Conservation (phyloP, 2,888 invertebrate species). For the Chymomyza fuscimana region DNA sequence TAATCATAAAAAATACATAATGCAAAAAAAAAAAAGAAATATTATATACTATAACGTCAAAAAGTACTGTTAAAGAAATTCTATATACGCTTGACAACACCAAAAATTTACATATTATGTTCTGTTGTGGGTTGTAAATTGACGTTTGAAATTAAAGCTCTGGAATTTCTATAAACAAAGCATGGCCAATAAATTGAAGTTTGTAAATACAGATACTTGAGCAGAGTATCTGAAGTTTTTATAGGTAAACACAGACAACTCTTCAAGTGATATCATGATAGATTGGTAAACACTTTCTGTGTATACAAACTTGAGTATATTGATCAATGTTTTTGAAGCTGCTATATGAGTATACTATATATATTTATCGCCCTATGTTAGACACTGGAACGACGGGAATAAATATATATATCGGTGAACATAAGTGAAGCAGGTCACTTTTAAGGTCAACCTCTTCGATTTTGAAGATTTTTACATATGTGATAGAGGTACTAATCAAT, state of each 20-base stretch:
- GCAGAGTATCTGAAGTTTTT: background rate
- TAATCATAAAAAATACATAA: background rate
- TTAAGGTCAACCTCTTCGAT: too few species aligned
- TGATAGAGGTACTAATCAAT: too few species aligned
- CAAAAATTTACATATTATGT: constrained; percentile 9
- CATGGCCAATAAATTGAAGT: background rate
- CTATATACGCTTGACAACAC: constrained; percentile 3
- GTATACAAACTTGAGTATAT: constrained; percentile 13
- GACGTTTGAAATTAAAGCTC: constrained; percentile 6
- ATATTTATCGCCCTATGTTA: too few species aligned
- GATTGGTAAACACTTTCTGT: constrained; percentile 4
- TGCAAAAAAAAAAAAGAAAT: constrained; percentile 11
- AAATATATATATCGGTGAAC: too few species aligned
- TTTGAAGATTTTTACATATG: too few species aligned
- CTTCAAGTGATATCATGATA: too few species aligned
- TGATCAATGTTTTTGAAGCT: background rate
- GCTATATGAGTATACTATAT: too few species aligned
- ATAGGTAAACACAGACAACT: too few species aligned
- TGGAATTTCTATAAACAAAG: background rate
- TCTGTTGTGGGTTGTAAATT: constrained; percentile 42
- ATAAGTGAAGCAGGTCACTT: too few species aligned
- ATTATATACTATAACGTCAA: background rate
- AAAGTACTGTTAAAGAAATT: constrained; percentile 23
- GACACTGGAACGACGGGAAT: too few species aligned
- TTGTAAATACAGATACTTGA: background rate